phyloP scores from a whole-genome alignment of 2,888 invertebrate species.

The Dioctria linearis region DNA sequence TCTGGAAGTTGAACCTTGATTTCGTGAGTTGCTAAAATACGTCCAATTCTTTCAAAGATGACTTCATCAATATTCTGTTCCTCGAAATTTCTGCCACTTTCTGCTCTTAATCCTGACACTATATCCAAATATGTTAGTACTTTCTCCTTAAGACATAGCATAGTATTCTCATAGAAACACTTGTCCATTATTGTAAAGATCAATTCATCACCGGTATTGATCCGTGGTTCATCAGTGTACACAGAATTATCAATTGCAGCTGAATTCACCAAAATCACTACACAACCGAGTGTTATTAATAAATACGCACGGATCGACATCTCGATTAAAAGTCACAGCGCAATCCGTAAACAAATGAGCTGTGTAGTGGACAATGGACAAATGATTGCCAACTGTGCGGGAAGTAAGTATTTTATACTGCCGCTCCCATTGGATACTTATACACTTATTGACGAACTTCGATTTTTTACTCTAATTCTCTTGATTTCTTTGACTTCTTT shows the following conservation, averaged over 20 bases:
- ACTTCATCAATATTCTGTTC: slow-evolving; percentile 80
- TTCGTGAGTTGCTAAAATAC: slow-evolving; percentile 82
- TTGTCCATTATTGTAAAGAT: slow-evolving; percentile 81
- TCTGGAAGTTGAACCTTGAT: slow-evolving; percentile 82
- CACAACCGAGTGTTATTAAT: slow-evolving; percentile 73
- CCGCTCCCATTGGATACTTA: slow-evolving; percentile 66
- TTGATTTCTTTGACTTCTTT: slow-evolving; percentile 65
- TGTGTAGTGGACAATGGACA: slow-evolving; percentile 68
- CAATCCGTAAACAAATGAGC: slow-evolving; percentile 60
- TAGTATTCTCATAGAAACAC: slow-evolving; percentile 79
- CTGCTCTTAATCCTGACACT: slow-evolving; percentile 76
- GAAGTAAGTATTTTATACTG: slow-evolving; percentile 71
- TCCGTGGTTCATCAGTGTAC: slow-evolving; percentile 72
- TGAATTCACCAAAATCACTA: slow-evolving; percentile 73
- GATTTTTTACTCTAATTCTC: slow-evolving; percentile 61
- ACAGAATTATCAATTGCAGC: slow-evolving; percentile 73
- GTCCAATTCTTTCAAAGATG: slow-evolving; percentile 80
- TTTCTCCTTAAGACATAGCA: slow-evolving; percentile 84
- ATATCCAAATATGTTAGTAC: slow-evolving; percentile 84
- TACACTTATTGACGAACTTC: slow-evolving; percentile 24
- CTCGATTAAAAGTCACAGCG: slow-evolving; percentile 54
- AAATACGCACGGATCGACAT: slow-evolving; percentile 70
- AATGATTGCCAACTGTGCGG: slow-evolving; percentile 70
- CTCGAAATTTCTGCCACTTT: slow-evolving; percentile 76
- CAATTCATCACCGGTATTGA: slow-evolving; percentile 79